phyloP scores from a whole-genome alignment of 2,888 invertebrate genomes.

The Eledona agricola region DNA sequence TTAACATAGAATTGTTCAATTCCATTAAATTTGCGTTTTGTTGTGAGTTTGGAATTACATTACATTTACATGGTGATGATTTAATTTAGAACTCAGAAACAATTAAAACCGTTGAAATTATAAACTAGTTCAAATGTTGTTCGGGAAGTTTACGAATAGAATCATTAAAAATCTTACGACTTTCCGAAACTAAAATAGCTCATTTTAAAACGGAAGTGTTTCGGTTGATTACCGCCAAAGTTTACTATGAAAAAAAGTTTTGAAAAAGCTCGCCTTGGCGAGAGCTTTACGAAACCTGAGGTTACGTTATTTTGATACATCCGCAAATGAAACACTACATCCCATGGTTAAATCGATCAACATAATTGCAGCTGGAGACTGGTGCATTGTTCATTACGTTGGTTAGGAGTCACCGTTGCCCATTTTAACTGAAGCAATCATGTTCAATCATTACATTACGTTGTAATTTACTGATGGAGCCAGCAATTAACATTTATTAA shows the following conservation, averaged over 20 bases:
- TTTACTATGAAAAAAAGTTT: too few species aligned
- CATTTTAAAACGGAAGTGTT: too few species aligned
- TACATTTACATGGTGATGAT: too few species aligned
- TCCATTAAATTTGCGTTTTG: too few species aligned
- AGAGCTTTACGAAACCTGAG: neutral
- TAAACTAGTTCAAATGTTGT: constrained; percentile 9
- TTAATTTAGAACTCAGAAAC: constrained; percentile 1
- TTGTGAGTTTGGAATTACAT: too few species aligned
- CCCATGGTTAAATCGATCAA: constrained; percentile 36
- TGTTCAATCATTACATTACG: constrained; percentile 42
- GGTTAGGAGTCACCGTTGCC: constrained; percentile 38
- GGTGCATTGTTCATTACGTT: constrained; percentile 41
- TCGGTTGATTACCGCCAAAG: too few species aligned
- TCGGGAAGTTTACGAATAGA: constrained; percentile 3
- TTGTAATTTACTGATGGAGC: constrained; percentile 37
- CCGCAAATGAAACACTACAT: constrained; percentile 28
- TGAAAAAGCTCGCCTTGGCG: too few species aligned
- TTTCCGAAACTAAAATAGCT: neutral
- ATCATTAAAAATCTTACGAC: constrained; percentile 3
- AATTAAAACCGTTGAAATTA: constrained; percentile 4
- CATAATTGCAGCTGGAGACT: constrained; percentile 40
- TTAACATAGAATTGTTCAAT: too few species aligned
- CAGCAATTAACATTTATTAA: constrained; percentile 39
- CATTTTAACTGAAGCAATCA: constrained; percentile 42
- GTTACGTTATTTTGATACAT: constrained; percentile 30